phyloP scores from a whole-genome alignment of 2,888 invertebrate species.

The Muscina levida region DNA sequence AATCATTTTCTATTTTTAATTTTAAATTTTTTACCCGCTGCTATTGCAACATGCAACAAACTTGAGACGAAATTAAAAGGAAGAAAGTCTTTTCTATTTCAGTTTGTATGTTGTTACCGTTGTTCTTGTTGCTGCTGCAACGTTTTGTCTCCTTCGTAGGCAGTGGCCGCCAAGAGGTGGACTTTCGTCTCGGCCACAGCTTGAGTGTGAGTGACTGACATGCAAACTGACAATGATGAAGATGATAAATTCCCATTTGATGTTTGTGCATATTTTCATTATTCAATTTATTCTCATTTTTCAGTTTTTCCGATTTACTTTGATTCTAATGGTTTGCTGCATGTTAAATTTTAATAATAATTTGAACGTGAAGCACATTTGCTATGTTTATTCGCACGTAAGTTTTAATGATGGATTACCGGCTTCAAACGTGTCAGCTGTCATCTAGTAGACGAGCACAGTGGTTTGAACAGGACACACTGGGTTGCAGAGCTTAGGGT shows the following conservation, averaged over 20 bases:
- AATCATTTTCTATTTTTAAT: slow-evolving; percentile 57
- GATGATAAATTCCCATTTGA: slow-evolving; percentile 39
- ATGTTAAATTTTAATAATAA: slow-evolving; percentile 52
- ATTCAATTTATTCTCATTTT: neutral
- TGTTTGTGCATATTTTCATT: slow-evolving; percentile 16
- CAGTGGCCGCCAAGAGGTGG: neutral
- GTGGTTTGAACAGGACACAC: slow-evolving; percentile 12
- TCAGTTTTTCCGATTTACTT: slow-evolving; percentile 30
- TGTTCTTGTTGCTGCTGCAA: neutral
- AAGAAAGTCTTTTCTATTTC: slow-evolving; percentile 47
- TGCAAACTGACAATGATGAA: slow-evolving; percentile 63
- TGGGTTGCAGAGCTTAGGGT: too few species aligned
- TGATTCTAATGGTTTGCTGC: slow-evolving; percentile 58
- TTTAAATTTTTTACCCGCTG: slow-evolving; percentile 37
- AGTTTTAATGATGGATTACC: slow-evolving; percentile 56
- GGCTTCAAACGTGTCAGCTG: neutral
- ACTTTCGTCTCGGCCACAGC: neutral
- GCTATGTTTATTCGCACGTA: slow-evolving; percentile 55
- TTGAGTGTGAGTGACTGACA: slow-evolving; percentile 40
- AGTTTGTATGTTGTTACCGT: too few species aligned
- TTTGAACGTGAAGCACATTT: slow-evolving; percentile 40
- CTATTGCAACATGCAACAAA: slow-evolving; percentile 53
- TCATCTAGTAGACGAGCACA: neutral
- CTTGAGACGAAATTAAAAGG: slow-evolving; percentile 56
- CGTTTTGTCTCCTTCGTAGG: neutral